These are phyloP conservation scores for Hippoglossus stenolepis DNA, from an alignment of 2,113 vertebrate genomes.

Conservation along the genomic window DNA sequence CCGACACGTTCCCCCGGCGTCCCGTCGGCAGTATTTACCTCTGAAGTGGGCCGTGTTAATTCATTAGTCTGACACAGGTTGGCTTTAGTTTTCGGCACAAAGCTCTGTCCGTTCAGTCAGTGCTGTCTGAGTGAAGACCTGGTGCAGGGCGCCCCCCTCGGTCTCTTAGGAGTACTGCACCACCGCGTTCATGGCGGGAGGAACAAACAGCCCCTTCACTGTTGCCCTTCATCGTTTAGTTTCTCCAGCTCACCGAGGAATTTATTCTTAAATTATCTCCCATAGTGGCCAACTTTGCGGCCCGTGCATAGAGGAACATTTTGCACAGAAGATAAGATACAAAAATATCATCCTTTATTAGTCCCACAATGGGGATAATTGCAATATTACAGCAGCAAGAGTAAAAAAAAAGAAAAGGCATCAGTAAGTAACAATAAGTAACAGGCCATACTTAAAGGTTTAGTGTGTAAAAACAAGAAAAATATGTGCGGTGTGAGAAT, in stretches of 20 bases:
- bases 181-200: slow-evolving; percentile 62
- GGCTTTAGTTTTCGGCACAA: slow-evolving; percentile 86
- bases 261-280: too few relatives aligned
- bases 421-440: too few relatives aligned
- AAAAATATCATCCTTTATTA: too few relatives aligned
- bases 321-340: too few relatives aligned
- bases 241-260: background rate
- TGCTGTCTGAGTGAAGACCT: slow-evolving; percentile 71
- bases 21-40: slow-evolving; percentile 79
- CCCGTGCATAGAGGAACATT: too few relatives aligned
- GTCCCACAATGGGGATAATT: too few relatives aligned
- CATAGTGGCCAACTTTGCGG: too few relatives aligned
- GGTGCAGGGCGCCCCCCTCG: slow-evolving; percentile 79
- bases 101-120: slow-evolving; percentile 81
- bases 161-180: slow-evolving; percentile 73
- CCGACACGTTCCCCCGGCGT: slow-evolving; percentile 16
- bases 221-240: background rate
- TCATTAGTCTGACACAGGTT: slow-evolving; percentile 84
- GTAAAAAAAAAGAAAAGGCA: too few relatives aligned
- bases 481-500: too few relatives aligned
- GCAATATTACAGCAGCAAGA: too few relatives aligned
- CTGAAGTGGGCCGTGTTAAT: slow-evolving; percentile 82
- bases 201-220: slow-evolving; percentile 9
- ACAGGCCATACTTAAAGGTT: too few relatives aligned
- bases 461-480: too few relatives aligned